Evolutionary conservation across 2,797 vertebrate genomes (phyloP), one percentile per base, ranked within the genome.

Genomic region (Acrossocheilus fasciatus): DNA sequence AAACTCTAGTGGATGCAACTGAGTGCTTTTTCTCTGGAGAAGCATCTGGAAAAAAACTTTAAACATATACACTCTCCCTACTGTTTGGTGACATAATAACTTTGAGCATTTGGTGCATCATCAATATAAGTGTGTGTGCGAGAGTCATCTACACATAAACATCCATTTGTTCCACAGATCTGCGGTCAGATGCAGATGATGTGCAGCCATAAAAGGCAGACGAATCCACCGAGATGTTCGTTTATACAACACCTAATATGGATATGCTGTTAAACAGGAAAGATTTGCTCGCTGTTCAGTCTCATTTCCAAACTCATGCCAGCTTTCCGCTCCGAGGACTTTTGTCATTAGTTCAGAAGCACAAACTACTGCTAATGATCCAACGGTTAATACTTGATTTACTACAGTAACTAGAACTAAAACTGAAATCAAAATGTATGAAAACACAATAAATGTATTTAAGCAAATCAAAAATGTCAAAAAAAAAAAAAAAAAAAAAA

Each of bases 191-290:
- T 23, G 12, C 9, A 59, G 57, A 23, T 23, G 43, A 20, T 88
- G 89, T 80, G 92, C 91, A 89, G 72, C 95, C 95, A 89, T 94
- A 93, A 87, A 94, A 94, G 94, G 95, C 91, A 90, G 87, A 80
- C 84, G 41, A 79, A 90, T n/a, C 78, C 74, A 89, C 89, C 64
- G 89, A 93, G 92, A 93, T 90, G 87, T 89, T 88, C 57, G 82
- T 91, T 91, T 83, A 80, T 75, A 50, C 47, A 83, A 52, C 87
- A 87, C 95, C 95, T 93, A 93, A 96, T 93, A 96, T 94, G 94
- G 95, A 20, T 86, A 74, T 43, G 12, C 81, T 57, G 66, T 88
- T 83, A 82, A 87, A 75, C 20, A 14, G 87, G 89, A 92, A 87
- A 86, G 75, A 88, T 93, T 89, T 50, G 70, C 89, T 91, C 86